A percentile compares a stretch with the other conserved stretches of the same genome.
phyloP scores from a whole-genome alignment of 2,888 invertebrate genomes.

The Perdita meconis region DNA sequence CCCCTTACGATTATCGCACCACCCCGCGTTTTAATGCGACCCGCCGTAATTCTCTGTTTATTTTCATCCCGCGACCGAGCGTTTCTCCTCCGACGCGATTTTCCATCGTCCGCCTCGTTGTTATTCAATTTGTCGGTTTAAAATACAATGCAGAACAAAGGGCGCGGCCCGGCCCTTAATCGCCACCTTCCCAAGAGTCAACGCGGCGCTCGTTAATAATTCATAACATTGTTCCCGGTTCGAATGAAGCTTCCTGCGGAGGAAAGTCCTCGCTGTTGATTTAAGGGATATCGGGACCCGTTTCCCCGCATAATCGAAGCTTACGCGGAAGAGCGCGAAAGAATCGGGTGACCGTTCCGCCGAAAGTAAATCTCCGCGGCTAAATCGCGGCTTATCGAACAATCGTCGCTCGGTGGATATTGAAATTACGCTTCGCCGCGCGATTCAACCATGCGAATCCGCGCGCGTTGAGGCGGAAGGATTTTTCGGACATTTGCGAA shows the following conservation, averaged over 20 bases:
- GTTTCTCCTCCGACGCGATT: no score
- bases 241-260: not conserved
- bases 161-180: not conserved
- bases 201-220: conserved; percentile 17
- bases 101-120: no score
- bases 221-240: not conserved
- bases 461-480: not conserved
- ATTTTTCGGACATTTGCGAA: no score
- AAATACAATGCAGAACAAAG: not conserved
- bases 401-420: not conserved
- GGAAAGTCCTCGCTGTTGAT: not conserved
- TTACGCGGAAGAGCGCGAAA: not conserved
- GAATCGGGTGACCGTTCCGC: not conserved
- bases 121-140: not conserved
- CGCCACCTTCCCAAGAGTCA: not conserved
- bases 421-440: not conserved
- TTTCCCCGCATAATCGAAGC: not conserved
- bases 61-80: no score
- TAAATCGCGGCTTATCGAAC: not conserved
- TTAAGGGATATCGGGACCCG: not conserved
- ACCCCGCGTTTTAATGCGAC: not conserved
- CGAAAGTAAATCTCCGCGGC: not conserved
- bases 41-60: no score
- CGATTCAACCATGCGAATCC: not conserved
- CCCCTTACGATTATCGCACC: not conserved